Conservation (phyloP, 2,888 invertebrate genomes). For the Ctenicera cuprea region DNA sequence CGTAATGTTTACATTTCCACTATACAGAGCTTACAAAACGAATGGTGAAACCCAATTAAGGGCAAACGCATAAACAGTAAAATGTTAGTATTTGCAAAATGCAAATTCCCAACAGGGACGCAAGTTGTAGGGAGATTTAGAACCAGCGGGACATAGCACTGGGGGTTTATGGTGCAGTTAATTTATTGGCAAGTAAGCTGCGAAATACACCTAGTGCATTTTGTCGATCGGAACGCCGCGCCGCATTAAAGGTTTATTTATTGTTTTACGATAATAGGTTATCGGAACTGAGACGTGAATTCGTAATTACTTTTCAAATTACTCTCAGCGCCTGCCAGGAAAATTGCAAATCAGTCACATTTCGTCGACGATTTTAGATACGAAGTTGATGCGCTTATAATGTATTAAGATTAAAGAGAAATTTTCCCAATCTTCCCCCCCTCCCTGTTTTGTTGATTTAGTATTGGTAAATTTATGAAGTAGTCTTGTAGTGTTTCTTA, state of each 20-base stretch:
- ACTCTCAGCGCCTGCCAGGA: neutral
- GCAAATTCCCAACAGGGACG: conserved; percentile 36
- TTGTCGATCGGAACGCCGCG: neutral
- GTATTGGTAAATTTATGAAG: too few species aligned
- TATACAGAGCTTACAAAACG: too few species aligned
- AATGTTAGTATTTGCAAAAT: neutral
- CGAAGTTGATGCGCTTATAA: neutral
- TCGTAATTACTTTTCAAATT: conserved; percentile 18
- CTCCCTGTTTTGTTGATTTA: too few species aligned
- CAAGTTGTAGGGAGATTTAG: conserved; percentile 21
- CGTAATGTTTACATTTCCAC: too few species aligned
- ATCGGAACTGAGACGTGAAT: neutral
- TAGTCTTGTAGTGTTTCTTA: too few species aligned
- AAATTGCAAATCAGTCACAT: neutral
- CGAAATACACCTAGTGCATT: conserved; percentile 19
- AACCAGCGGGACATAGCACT: conserved; percentile 24
- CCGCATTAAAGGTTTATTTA: conserved; percentile 20
- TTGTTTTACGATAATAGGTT: conserved; percentile 24
- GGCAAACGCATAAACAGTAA: neutral
- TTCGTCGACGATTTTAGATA: neutral
- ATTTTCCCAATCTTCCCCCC: neutral
- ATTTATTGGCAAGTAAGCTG: conserved; percentile 37
- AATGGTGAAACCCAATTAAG: neutral
- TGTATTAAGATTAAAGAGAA: neutral
- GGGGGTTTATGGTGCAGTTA: neutral